These are phyloP conservation scores for Schrankia costaestrigalis DNA, from an alignment of 2,888 invertebrate species.

Conservation along the genomic window DNA sequence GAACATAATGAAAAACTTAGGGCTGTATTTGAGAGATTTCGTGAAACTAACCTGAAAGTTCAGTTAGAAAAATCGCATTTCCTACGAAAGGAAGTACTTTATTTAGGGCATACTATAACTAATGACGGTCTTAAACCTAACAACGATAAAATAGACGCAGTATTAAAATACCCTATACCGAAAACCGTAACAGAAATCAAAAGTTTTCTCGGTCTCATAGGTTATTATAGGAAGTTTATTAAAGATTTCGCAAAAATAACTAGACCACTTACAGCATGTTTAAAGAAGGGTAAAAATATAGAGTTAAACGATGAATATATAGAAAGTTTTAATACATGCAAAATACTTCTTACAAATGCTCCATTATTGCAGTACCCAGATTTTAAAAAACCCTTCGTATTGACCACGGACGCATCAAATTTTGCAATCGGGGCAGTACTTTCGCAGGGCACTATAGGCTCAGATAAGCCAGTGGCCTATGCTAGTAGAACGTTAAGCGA, in stretches of 20 bases:
- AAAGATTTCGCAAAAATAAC: conserved; percentile 2
- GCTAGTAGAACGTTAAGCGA: neutral
- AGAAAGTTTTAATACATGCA: neutral
- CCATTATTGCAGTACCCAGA: conserved; percentile 1
- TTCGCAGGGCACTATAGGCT: neutral
- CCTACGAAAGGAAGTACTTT: neutral
- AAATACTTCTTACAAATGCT: neutral
- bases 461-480: neutral
- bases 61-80: neutral
- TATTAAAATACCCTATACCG: neutral
- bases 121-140: neutral
- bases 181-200: neutral
- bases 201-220: neutral
- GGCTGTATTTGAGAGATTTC: neutral
- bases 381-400: neutral
- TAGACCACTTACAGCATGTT: neutral
- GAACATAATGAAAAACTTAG: neutral
- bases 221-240: neutral
- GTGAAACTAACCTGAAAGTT: neutral
- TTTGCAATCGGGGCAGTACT: neutral
- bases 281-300: neutral
- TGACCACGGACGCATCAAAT: conserved; percentile 6
- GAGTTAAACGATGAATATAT: neutral
- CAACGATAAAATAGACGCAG: neutral
- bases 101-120: neutral